Conservation (phyloP, 2,113 vertebrate species). For the Pedetes capensis region DNA sequence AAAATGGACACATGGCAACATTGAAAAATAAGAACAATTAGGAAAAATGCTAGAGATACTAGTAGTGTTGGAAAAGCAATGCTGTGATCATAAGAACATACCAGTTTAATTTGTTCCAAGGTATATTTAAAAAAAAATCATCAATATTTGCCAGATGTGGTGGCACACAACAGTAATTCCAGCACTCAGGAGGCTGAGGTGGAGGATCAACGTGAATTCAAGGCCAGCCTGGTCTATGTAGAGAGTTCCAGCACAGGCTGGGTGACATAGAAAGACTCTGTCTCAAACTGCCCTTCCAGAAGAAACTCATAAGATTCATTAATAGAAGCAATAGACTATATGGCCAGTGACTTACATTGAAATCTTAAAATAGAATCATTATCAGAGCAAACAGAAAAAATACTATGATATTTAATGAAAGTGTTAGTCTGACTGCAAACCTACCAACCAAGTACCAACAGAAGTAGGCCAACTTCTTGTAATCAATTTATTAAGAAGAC, state of each 20-base stretch:
- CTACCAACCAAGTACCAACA: background rate
- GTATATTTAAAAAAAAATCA: background rate
- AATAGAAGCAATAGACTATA: background rate
- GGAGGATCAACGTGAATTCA: too few relatives aligned
- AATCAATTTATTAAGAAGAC: background rate
- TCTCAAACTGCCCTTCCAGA: too few relatives aligned
- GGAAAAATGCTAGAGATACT: background rate
- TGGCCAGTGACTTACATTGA: background rate
- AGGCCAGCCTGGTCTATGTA: too few relatives aligned
- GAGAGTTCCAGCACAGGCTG: too few relatives aligned
- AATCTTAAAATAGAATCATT: background rate
- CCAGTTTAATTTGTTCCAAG: too few relatives aligned
- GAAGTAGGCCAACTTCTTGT: background rate
- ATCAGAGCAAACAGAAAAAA: conserved; percentile 4
- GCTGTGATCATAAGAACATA: background rate
- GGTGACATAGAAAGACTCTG: too few relatives aligned
- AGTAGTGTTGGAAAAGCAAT: background rate
- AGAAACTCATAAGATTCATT: too few relatives aligned
- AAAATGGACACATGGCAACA: background rate
- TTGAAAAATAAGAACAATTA: conserved; percentile 5
- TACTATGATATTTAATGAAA: background rate
- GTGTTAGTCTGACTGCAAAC: background rate
- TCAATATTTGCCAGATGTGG: too few relatives aligned
- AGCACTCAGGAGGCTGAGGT: too few relatives aligned
- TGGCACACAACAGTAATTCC: too few relatives aligned